A percentile compares a stretch with the other conserved stretches of the same genome.
Evolutionary conservation across 2,113 vertebrate species (phyloP).

Genomic region (Aptenodytes patagonicus): DNA sequence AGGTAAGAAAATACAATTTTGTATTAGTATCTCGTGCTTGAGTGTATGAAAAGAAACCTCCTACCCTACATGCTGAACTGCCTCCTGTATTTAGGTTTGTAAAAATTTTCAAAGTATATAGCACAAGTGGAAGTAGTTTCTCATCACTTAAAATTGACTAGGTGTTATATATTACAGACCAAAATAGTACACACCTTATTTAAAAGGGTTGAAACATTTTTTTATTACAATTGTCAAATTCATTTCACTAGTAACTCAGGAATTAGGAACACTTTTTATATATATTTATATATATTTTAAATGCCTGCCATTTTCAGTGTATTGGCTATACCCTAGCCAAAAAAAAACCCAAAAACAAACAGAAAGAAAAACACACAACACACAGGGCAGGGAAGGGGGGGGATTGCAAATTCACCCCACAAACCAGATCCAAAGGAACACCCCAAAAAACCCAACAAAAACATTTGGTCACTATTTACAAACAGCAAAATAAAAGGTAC

Average conservation of each 20-base stretch:
- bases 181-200: constrained; percentile 81
- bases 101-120: constrained; percentile 66
- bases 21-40: constrained; percentile 72
- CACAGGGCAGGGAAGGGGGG: background rate
- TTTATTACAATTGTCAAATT: constrained; percentile 80
- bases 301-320: constrained; percentile 83
- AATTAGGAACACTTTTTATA: constrained; percentile 64
- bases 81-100: constrained; percentile 54
- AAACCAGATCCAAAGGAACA: constrained; percentile 9
- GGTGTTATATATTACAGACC: constrained; percentile 73
- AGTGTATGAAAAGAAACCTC: constrained; percentile 67
- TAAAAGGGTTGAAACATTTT: constrained; percentile 66
- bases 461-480: constrained; percentile 94
- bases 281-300: constrained; percentile 50
- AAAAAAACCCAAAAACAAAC: background rate
- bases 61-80: constrained; percentile 56
- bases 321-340: background rate
- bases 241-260: constrained; percentile 77
- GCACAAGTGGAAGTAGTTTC: constrained; percentile 62
- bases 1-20: constrained; percentile 82
- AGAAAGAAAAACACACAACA: constrained; percentile 12
- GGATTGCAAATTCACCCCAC: background rate
- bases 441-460: constrained; percentile 42
- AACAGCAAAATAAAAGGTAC: constrained; percentile 81
- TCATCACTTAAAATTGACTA: constrained; percentile 46